phyloP scores from a whole-genome alignment of 2,797 vertebrate genomes.

The Oreochromis mossambicus region DNA sequence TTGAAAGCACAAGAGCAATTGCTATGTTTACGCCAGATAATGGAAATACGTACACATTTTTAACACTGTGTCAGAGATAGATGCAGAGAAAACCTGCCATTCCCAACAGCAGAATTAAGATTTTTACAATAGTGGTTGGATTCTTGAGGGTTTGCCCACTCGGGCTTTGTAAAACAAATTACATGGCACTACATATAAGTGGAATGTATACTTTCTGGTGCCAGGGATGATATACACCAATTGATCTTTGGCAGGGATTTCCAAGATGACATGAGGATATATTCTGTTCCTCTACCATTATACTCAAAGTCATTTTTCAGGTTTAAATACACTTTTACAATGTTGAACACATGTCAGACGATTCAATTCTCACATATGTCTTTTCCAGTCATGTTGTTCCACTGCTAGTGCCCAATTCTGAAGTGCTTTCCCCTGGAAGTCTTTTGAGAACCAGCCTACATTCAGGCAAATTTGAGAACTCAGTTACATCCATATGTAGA shows the following conservation, averaged over 20 bases:
- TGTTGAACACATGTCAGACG: neutral
- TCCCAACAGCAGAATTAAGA: neutral
- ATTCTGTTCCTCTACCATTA: neutral
- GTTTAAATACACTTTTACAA: neutral
- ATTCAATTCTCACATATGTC: neutral
- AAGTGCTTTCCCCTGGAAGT: neutral
- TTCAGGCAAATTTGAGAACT: neutral
- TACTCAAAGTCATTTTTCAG: neutral
- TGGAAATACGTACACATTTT: neutral
- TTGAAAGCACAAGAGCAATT: neutral
- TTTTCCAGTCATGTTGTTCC: neutral
- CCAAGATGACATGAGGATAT: neutral
- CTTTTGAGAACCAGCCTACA: neutral
- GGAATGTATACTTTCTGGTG: neutral
- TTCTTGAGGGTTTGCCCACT: neutral
- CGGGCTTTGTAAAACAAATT: neutral
- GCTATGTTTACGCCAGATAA: neutral
- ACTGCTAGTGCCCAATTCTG: neutral
- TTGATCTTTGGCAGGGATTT: neutral
- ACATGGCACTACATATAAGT: neutral
- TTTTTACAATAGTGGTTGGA: neutral
- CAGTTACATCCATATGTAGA: neutral
- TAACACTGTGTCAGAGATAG: neutral
- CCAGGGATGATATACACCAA: neutral
- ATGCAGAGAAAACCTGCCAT: neutral